Conservation (phyloP, 2,888 invertebrate species). For the Ptychoptera albimana region DNA sequence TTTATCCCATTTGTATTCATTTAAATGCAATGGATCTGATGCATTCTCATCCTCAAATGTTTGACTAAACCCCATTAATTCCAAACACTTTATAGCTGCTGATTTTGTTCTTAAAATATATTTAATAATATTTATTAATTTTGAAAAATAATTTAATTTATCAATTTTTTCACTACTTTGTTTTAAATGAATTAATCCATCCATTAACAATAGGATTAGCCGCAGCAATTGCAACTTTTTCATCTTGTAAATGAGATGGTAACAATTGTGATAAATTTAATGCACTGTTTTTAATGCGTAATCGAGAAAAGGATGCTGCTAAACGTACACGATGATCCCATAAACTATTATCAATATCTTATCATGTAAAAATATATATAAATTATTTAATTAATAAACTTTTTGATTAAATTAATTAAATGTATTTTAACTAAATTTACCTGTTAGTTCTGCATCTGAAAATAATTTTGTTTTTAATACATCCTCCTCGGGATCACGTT, state of each 20-base stretch:
- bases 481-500: constrained; percentile 21
- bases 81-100: constrained; percentile 5
- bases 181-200: constrained; percentile 64
- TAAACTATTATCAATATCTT: constrained; percentile 43
- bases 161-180: constrained; percentile 25
- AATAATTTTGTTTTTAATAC: constrained; percentile 18
- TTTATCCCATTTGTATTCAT: constrained; percentile 28
- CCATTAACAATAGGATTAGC: constrained; percentile 45
- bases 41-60: constrained; percentile 10
- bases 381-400: background rate
- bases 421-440: constrained; percentile 13
- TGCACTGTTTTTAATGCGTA: constrained; percentile 59
- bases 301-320: constrained; percentile 59
- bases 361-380: background rate
- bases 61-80: constrained; percentile 11
- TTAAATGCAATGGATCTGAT: constrained; percentile 14
- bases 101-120: constrained; percentile 15
- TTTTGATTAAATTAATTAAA: background rate
- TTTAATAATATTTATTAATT: background rate
- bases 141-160: constrained; percentile 3
- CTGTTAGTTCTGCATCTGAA: constrained; percentile 19
- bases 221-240: constrained; percentile 42
- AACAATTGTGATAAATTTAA: constrained; percentile 49
- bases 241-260: constrained; percentile 54
- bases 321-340: constrained; percentile 50